These are phyloP conservation scores for Thrips palmi DNA, from an alignment of 1,140 invertebrate genomes.

Conservation along the genomic window DNA sequence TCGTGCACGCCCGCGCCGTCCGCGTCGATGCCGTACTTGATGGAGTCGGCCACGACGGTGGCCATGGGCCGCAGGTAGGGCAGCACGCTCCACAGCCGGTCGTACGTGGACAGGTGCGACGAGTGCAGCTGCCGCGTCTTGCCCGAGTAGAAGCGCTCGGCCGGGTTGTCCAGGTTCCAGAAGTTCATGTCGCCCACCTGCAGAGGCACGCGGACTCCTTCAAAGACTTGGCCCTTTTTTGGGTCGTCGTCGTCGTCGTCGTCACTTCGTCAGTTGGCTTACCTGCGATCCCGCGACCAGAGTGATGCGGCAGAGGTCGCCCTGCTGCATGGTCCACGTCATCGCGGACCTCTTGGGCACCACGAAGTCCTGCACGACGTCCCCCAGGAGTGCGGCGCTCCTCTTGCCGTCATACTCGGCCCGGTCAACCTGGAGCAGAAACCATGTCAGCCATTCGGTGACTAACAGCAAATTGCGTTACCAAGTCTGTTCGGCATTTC, in stretches of 20 bases:
- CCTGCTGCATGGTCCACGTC: slow-evolving; percentile 23
- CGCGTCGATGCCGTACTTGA: slow-evolving; percentile 27
- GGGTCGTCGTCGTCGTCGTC: background rate
- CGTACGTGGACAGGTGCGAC: slow-evolving; percentile 24
- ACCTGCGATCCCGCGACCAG: slow-evolving; percentile 23
- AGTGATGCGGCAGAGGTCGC: slow-evolving; percentile 24
- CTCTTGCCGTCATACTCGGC: slow-evolving; percentile 19
- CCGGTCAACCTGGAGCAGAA: no score
- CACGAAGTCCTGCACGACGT: slow-evolving; percentile 18
- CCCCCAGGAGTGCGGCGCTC: slow-evolving; percentile 18
- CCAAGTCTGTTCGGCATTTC: no score
- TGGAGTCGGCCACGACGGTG: slow-evolving; percentile 26
- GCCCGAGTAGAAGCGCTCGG: slow-evolving; percentile 17
- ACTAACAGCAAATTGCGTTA: no score
- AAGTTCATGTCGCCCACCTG: slow-evolving; percentile 27
- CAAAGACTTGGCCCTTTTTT: slow-evolving; percentile 3
- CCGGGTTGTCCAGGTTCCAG: slow-evolving; percentile 26
- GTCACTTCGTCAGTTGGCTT: slow-evolving; percentile 1
- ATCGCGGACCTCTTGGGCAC: slow-evolving; percentile 22
- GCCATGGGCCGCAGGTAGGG: slow-evolving; percentile 29
- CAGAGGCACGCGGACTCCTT: no score
- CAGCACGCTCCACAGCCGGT: slow-evolving; percentile 27
- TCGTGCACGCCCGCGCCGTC: slow-evolving; percentile 28
- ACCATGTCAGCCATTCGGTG: no score
- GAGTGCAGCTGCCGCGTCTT: slow-evolving; percentile 28